Conservation (phyloP, 2,113 vertebrate species). For the Tyrannus savana region DNA sequence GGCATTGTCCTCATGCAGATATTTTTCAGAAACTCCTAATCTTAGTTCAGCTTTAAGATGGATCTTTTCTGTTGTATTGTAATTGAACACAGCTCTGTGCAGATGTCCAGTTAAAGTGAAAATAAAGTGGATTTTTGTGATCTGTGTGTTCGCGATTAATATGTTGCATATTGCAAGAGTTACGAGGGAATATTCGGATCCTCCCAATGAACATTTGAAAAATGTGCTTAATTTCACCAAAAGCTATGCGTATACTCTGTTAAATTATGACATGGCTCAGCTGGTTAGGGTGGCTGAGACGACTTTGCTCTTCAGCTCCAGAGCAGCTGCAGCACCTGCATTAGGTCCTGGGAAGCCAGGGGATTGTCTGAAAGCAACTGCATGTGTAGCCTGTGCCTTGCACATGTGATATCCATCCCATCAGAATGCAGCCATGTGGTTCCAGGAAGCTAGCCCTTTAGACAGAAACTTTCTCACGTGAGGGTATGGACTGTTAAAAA, state of each 20-base stretch:
- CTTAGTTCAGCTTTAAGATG: not conserved
- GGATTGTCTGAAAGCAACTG: not conserved
- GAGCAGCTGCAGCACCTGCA: not conserved
- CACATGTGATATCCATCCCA: not conserved
- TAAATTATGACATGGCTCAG: not conserved
- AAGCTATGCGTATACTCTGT: not conserved
- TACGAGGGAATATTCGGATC: not conserved
- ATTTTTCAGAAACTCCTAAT: not conserved
- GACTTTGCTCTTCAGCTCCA: not conserved
- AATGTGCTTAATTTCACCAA: not conserved
- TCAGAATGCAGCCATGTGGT: not conserved
- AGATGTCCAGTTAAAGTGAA: not conserved
- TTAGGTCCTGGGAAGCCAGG: not conserved
- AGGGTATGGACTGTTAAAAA: not conserved
- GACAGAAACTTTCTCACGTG: not conserved
- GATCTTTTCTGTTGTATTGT: not conserved
- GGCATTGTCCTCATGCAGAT: not conserved
- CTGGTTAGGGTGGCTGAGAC: not conserved
- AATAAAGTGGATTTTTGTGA: not conserved
- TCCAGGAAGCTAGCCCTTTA: not conserved
- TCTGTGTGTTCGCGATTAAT: not conserved
- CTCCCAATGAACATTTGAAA: not conserved
- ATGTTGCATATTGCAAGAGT: not conserved
- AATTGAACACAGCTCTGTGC: not conserved
- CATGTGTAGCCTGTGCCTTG: fast-evolving